Evolutionary conservation across 1,140 invertebrate genomes (phyloP), one percentile per base, ranked within the genome.

Genomic region (Camponotus vicinus): DNA sequence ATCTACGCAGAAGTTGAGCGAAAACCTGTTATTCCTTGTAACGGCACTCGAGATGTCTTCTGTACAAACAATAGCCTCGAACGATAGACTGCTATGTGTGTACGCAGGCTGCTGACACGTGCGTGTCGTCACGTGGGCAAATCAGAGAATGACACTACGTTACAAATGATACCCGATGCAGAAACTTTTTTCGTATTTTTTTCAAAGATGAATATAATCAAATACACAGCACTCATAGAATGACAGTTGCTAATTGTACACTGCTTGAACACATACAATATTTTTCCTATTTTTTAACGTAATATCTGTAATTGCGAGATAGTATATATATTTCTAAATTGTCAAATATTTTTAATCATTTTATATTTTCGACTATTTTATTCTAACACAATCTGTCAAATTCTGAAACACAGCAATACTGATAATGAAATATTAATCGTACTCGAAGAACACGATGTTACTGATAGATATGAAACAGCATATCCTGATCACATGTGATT

Each of bases 121-220:
- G 79, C n/a, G 45, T 32, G 37, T 82, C 40, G 67, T 73, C 55
- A 82, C 49, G 64, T 45, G 11, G 64, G 2, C n/a, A n/a, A 45
- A 75, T 49, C 69, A 27, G 27, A 45, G 13, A 18, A 42, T 9
- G 40, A 73, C 21, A 83, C 34, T 6, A 27, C 32, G 55, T n/a
- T 57, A 34, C 4, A 1, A 40, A n/a, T 18, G 15, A 52, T 45
- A 11, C 8, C 42, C 27, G 7, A 32, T 11, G 45, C 59, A 59
- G 9, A 37, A 66, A 18, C n/a, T 42, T 37, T 57, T 7, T 3
- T 18, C 45, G 64, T 70, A 34, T 27, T n/a, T 15, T 77, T n/a
- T 11, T 42, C 55, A 15, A 63, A 21, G 34, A 59, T 34, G 3
- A 42, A 21, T 6, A 11, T 69, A n/a, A 61, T 61, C 32, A 2